Percentiles rank a stretch among this genome's conserved stretches.
phyloP scores from a whole-genome alignment of 2,888 invertebrate species.

The Nephrotoma guestfalica region DNA sequence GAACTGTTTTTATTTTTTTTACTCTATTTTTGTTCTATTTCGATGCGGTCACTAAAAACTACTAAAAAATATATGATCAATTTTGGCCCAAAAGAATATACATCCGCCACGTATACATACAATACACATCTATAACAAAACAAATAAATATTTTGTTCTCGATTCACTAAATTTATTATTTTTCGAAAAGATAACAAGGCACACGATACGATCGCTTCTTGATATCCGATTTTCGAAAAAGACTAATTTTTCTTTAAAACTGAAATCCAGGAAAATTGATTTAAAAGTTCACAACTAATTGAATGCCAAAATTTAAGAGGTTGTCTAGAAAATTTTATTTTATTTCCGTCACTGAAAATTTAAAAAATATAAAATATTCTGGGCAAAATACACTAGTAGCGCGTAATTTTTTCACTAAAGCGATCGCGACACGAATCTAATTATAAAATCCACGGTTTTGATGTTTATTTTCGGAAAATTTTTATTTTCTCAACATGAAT shows the following conservation, averaged over 20 bases:
- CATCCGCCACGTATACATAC: background rate
- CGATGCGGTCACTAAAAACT: background rate
- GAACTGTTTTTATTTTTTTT: background rate
- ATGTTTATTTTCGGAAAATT: background rate
- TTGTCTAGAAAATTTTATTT: background rate
- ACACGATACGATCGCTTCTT: background rate
- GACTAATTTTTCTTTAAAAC: background rate
- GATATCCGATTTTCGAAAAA: background rate
- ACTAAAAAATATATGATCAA: background rate
- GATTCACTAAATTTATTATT: background rate
- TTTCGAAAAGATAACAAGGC: background rate
- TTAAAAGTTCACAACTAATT: background rate
- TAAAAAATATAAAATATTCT: background rate
- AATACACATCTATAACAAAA: background rate
- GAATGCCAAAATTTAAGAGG: background rate
- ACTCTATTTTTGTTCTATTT: background rate
- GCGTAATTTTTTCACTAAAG: background rate
- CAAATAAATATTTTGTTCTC: background rate
- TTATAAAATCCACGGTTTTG: background rate
- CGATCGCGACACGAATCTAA: background rate
- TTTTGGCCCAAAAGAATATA: background rate
- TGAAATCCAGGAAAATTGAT: background rate
- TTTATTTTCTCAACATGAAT: background rate
- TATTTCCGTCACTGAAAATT: too few relatives aligned
- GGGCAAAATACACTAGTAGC: background rate